Conservation (phyloP, 2,797 vertebrate genomes). For the Enoplosus armatus region DNA sequence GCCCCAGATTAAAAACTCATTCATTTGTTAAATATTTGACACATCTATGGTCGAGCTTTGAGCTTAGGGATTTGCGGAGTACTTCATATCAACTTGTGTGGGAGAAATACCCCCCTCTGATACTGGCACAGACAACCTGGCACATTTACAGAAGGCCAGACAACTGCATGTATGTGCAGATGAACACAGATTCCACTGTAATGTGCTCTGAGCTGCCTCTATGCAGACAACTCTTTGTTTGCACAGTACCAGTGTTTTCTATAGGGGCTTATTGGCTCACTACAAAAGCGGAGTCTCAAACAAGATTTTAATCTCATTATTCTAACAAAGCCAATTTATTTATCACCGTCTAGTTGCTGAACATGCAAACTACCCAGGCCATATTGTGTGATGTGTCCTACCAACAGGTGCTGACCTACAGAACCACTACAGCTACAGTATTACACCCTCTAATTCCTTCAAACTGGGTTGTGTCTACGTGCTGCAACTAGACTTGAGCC, state of each 20-base stretch:
- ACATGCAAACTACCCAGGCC: constrained; percentile 6
- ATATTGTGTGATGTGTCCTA: background rate
- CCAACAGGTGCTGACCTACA: constrained; percentile 50
- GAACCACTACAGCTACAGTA: background rate
- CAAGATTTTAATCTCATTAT: constrained; percentile 54
- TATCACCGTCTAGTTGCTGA: constrained; percentile 38
- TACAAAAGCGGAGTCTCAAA: constrained; percentile 34
- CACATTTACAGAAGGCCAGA: constrained; percentile 74
- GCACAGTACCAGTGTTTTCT: constrained; percentile 19
- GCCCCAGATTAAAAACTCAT: constrained; percentile 88
- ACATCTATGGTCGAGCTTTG: constrained; percentile 84
- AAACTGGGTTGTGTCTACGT: constrained; percentile 18
- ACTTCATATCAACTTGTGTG: constrained; percentile 85
- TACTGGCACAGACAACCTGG: constrained; percentile 79
- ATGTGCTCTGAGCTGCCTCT: constrained; percentile 43
- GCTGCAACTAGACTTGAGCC: constrained; percentile 26
- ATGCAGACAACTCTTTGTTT: constrained; percentile 57
- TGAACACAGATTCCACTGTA: constrained; percentile 52
- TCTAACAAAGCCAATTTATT: constrained; percentile 45
- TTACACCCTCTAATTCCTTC: constrained; percentile 12
- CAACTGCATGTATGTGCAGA: constrained; percentile 60
- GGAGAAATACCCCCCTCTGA: constrained; percentile 81
- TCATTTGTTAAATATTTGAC: constrained; percentile 89
- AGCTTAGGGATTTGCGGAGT: constrained; percentile 80
- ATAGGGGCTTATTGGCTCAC: constrained; percentile 33